These are phyloP conservation scores for Zelostemma sp. DNA, from an alignment of 1,140 invertebrate species.

Conservation along the genomic window DNA sequence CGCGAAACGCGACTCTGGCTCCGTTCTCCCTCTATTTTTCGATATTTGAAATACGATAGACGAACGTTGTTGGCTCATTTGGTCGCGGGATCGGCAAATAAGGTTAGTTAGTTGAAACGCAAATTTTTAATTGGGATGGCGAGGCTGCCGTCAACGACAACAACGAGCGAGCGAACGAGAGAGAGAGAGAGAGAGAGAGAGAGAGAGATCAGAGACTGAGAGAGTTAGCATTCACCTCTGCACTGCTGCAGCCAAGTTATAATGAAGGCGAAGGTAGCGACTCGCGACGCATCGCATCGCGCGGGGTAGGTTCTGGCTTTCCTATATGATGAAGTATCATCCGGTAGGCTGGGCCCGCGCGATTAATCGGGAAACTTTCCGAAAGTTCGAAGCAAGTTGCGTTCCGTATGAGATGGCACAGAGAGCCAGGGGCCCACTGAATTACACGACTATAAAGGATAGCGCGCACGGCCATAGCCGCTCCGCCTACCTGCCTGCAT, in stretches of 20 bases:
- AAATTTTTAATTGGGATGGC: constrained; percentile 63
- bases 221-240: no score
- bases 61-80: constrained; percentile 41
- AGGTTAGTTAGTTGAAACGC: constrained; percentile 66
- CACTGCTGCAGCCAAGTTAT: constrained; percentile 58
- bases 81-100: constrained; percentile 59
- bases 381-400: constrained; percentile 51
- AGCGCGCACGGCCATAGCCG: constrained; percentile 19
- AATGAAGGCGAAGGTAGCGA: constrained; percentile 55
- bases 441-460: constrained; percentile 30
- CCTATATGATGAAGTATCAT: constrained; percentile 40
- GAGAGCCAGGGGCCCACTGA: constrained; percentile 17
- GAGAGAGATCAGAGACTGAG: no score
- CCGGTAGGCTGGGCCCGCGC: constrained; percentile 19
- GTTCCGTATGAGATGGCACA: constrained; percentile 24
- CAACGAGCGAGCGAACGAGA: no score
- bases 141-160: constrained; percentile 58
- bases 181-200: no score
- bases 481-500: no score
- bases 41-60: constrained; percentile 38
- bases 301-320: constrained; percentile 30
- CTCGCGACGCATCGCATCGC: constrained; percentile 28
- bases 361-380: constrained; percentile 59
- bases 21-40: constrained; percentile 21
- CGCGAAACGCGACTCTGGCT: constrained; percentile 20